A percentile compares a stretch with the other conserved stretches of the same genome.
phyloP scores from a whole-genome alignment of 2,113 vertebrate species.

The Dicerorhinus sumatrensis region DNA sequence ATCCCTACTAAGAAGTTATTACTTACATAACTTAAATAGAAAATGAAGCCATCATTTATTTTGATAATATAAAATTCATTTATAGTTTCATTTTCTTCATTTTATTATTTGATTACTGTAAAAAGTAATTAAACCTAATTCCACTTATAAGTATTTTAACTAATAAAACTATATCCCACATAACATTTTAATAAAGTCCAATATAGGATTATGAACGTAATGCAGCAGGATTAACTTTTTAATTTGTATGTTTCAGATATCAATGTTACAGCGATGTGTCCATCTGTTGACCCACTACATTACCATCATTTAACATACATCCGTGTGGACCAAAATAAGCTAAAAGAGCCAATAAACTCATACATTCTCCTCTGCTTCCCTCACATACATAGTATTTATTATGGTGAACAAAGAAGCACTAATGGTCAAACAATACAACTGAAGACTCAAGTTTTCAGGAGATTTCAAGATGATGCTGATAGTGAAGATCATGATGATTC shows the following conservation, averaged over 20 bases:
- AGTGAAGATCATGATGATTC: constrained; percentile 80
- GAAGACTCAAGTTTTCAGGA: constrained; percentile 82
- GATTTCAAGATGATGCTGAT: constrained; percentile 82
- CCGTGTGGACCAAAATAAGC: constrained; percentile 90
- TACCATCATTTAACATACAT: constrained; percentile 90
- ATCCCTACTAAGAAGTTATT: constrained; percentile 45
- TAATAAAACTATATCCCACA: background rate
- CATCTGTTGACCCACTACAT: constrained; percentile 83
- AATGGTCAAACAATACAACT: constrained; percentile 79
- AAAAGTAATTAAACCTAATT: constrained; percentile 57
- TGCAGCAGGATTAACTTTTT: constrained; percentile 47
- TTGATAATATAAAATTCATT: constrained; percentile 47
- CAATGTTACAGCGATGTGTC: constrained; percentile 91
- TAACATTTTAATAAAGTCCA: background rate
- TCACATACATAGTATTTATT: constrained; percentile 89
- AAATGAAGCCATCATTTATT: constrained; percentile 45
- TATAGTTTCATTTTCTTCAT: background rate
- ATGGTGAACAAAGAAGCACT: constrained; percentile 88
- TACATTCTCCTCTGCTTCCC: constrained; percentile 90
- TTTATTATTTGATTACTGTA: constrained; percentile 51
- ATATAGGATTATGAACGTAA: background rate
- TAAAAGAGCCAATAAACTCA: constrained; percentile 86
- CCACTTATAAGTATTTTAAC: background rate
- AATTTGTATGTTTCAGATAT: constrained; percentile 86
- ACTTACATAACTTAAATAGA: background rate